Conservation (phyloP, 1,140 invertebrate genomes). For the Armadillidium nasatum region DNA sequence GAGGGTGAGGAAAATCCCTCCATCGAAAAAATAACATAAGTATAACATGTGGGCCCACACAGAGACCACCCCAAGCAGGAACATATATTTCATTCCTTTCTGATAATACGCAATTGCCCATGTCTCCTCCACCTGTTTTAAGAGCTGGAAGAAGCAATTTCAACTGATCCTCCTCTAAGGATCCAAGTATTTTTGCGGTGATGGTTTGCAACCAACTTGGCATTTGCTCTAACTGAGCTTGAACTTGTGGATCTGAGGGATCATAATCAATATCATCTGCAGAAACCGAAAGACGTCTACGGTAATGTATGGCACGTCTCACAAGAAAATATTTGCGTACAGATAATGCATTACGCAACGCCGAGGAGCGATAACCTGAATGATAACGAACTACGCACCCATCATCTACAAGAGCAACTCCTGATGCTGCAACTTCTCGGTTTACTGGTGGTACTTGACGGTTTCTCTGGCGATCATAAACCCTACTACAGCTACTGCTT, state of each 20-base stretch:
- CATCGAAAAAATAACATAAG: background rate
- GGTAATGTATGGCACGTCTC: background rate
- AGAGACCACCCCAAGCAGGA: background rate
- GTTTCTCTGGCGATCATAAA: background rate
- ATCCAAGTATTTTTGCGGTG: background rate
- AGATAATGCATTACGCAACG: background rate
- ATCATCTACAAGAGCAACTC: background rate
- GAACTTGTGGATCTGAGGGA: background rate
- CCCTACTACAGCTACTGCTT: background rate
- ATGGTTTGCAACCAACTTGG: background rate
- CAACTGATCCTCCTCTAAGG: background rate
- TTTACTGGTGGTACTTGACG: background rate
- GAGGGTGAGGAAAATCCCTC: background rate
- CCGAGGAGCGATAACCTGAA: background rate
- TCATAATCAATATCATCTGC: background rate
- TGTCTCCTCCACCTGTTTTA: background rate
- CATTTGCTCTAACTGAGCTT: background rate
- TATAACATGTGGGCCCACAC: background rate
- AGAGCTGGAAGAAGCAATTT: background rate
- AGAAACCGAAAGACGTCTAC: background rate
- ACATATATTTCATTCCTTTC: background rate
- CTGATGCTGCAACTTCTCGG: too few species aligned
- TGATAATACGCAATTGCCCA: background rate
- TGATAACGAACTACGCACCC: background rate
- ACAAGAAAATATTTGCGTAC: background rate